Conservation (phyloP, 2,888 invertebrate species). For the Villa cingulata region DNA sequence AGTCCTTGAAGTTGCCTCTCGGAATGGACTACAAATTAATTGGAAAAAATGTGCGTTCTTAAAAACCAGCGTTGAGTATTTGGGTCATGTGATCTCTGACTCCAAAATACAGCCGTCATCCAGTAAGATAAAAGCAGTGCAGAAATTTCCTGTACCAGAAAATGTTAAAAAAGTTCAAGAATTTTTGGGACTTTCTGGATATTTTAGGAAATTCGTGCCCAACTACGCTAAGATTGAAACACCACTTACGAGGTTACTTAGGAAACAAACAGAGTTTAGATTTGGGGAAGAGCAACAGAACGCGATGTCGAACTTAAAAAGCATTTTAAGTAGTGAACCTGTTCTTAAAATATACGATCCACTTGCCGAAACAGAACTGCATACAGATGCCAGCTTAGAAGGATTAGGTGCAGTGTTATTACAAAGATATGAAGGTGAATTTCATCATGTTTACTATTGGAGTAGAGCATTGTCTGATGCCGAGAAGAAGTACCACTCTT, state of each 20-base stretch:
- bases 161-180: slow-evolving; percentile 16
- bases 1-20: slow-evolving; percentile 6
- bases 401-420: slow-evolving; percentile 1
- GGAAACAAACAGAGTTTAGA: neutral
- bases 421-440: neutral
- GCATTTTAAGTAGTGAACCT: neutral
- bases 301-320: neutral
- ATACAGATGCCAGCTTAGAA: slow-evolving; percentile 2
- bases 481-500: slow-evolving; percentile 1
- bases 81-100: slow-evolving; percentile 11
- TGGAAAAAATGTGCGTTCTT: too few species aligned
- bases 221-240: slow-evolving; percentile 9
- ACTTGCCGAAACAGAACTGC: slow-evolving; percentile 1
- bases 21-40: neutral
- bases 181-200: slow-evolving; percentile 18
- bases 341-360: slow-evolving; percentile 2
- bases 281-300: neutral
- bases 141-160: slow-evolving; percentile 15
- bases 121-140: slow-evolving; percentile 14
- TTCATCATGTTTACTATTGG: slow-evolving; percentile 2
- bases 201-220: slow-evolving; percentile 16
- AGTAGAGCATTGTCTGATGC: neutral
- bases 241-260: neutral
- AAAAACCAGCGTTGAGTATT: slow-evolving; percentile 4
- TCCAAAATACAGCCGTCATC: slow-evolving; percentile 12